phyloP scores from a whole-genome alignment of 2,113 vertebrate genomes.

The Colossoma macropomum region DNA sequence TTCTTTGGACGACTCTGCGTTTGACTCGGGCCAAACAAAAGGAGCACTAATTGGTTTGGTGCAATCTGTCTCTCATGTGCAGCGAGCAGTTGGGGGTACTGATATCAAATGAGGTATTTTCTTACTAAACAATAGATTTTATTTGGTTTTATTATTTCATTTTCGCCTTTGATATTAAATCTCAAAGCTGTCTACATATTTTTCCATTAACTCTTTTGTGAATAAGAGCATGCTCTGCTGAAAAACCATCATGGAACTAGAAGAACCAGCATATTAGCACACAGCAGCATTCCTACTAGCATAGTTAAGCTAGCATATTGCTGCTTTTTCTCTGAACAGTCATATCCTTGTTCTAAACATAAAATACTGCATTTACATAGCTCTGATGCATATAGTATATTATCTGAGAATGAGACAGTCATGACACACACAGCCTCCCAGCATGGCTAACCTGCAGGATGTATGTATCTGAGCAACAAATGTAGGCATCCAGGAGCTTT shows the following conservation, averaged over 20 bases:
- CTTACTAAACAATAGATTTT: slow-evolving; percentile 46
- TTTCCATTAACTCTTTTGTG: slow-evolving; percentile 1
- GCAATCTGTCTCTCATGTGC: slow-evolving; percentile 78
- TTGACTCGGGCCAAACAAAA: slow-evolving; percentile 79
- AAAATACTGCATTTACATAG: background rate
- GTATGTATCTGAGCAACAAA: slow-evolving; percentile 22
- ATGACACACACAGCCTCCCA: background rate
- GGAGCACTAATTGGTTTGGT: slow-evolving; percentile 81
- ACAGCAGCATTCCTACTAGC: background rate
- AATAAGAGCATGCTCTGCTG: background rate
- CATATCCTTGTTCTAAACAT: too few relatives aligned
- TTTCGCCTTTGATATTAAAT: slow-evolving; percentile 10
- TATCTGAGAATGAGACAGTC: background rate
- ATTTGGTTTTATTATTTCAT: slow-evolving; percentile 35
- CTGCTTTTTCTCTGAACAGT: too few relatives aligned
- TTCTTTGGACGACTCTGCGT: slow-evolving; percentile 76
- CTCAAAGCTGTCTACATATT: slow-evolving; percentile 20
- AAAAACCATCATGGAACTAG: background rate
- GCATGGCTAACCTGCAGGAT: slow-evolving; percentile 16
- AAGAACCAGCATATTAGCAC: background rate
- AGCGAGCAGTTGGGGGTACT: slow-evolving; percentile 57
- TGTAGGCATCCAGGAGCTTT: slow-evolving; percentile 25
- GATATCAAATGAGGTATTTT: slow-evolving; percentile 68
- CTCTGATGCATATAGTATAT: background rate
- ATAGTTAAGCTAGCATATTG: too few relatives aligned